Conservation (phyloP, 2,113 vertebrate genomes). For the Steatornis caripensis region DNA sequence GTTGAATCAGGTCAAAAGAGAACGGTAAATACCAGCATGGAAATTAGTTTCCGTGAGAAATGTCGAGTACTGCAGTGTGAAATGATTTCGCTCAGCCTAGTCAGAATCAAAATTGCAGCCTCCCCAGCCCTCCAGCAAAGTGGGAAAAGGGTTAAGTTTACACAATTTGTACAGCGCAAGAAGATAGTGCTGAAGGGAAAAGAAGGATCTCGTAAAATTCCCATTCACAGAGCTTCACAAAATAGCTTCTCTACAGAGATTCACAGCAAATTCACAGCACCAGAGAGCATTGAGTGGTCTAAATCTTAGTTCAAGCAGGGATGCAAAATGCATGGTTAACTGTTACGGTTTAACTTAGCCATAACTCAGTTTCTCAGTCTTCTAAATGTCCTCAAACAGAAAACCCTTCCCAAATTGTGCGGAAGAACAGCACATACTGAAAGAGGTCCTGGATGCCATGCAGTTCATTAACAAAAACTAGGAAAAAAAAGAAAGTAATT, state of each 20-base stretch:
- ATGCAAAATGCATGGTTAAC: background rate
- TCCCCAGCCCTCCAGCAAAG: constrained; percentile 5
- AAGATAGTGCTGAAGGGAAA: background rate
- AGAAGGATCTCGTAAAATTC: background rate
- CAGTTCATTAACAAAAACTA: background rate
- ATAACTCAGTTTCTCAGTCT: background rate
- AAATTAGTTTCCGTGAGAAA: background rate
- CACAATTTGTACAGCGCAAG: background rate
- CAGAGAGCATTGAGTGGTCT: background rate
- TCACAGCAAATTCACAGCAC: constrained; percentile 12
- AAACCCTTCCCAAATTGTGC: background rate
- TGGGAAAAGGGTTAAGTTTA: constrained; percentile 34
- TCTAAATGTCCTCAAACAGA: background rate
- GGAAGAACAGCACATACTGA: background rate
- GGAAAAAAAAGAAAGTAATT: background rate
- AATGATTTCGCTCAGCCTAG: background rate
- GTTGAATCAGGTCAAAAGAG: background rate
- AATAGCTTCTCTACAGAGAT: constrained; percentile 4
- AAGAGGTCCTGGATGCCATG: background rate
- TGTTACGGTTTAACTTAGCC: too few species aligned
- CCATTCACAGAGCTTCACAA: background rate
- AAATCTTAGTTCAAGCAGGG: background rate
- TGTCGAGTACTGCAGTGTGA: background rate
- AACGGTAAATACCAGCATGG: background rate
- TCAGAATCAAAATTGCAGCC: background rate